Evolutionary conservation across 2,797 vertebrate genomes (phyloP).

Genomic region (Zenarchopterus dispar): DNA sequence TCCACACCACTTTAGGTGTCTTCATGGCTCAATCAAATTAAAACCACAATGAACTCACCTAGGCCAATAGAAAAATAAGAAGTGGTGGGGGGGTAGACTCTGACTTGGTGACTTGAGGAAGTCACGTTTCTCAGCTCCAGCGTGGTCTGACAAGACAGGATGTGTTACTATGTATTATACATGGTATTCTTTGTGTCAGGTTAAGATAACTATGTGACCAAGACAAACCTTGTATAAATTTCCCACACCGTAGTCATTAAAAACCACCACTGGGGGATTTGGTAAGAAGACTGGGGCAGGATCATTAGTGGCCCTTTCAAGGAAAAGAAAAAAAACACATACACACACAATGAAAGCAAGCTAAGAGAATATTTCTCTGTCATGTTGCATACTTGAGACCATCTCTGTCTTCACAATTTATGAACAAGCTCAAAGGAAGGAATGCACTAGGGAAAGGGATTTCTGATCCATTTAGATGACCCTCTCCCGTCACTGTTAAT

Average conservation of each 20-base stretch:
- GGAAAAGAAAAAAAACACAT: background rate
- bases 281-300: constrained; percentile 86
- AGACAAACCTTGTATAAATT: constrained; percentile 89
- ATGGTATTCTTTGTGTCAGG: background rate
- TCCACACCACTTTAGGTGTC: background rate
- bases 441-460: background rate
- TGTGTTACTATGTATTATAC: constrained; percentile 5
- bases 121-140: constrained; percentile 90
- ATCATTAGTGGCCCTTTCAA: constrained; percentile 63
- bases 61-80: constrained; percentile 88
- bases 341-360: no score
- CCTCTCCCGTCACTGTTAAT: constrained; percentile 13
- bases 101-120: constrained; percentile 84
- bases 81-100: constrained; percentile 89
- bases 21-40: constrained; percentile 4
- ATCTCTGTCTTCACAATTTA: no score
- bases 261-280: constrained; percentile 85
- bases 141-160: constrained; percentile 75
- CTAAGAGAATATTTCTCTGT: no score
- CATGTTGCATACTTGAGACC: no score
- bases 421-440: no score
- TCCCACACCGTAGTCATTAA: constrained; percentile 88
- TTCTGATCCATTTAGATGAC: constrained; percentile 5
- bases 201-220: background rate
- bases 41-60: constrained; percentile 82